phyloP scores from a whole-genome alignment of 2,797 vertebrate genomes.

The Spheniscus humboldti region DNA sequence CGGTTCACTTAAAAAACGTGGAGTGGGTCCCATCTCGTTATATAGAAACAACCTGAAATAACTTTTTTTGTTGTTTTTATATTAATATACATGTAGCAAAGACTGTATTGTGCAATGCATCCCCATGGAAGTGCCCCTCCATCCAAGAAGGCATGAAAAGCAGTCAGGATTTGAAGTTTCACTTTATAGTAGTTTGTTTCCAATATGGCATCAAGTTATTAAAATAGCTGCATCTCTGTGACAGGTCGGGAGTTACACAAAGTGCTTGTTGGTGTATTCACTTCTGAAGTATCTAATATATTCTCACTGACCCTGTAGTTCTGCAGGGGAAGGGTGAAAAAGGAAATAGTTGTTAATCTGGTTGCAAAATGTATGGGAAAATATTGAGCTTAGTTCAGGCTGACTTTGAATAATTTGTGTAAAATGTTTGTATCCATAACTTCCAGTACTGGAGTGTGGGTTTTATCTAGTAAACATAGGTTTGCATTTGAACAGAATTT shows the following conservation, averaged over 20 bases:
- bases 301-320: background rate
- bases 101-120: background rate
- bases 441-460: too few species aligned
- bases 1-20: background rate
- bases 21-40: accelerated
- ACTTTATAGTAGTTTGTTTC: background rate
- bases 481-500: background rate
- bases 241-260: background rate
- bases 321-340: background rate
- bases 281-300: accelerated
- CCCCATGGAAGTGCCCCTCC: background rate
- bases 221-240: background rate
- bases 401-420: background rate
- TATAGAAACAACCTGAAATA: background rate
- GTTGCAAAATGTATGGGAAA: background rate
- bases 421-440: background rate
- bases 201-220: too few species aligned
- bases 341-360: background rate
- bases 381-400: background rate
- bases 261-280: too few species aligned
- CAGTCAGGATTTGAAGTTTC: background rate
- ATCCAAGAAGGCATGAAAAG: background rate
- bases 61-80: background rate
- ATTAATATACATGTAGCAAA: background rate
- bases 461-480: background rate